phyloP scores from a whole-genome alignment of 1,140 invertebrate genomes.

The Liolophura sinensis region DNA sequence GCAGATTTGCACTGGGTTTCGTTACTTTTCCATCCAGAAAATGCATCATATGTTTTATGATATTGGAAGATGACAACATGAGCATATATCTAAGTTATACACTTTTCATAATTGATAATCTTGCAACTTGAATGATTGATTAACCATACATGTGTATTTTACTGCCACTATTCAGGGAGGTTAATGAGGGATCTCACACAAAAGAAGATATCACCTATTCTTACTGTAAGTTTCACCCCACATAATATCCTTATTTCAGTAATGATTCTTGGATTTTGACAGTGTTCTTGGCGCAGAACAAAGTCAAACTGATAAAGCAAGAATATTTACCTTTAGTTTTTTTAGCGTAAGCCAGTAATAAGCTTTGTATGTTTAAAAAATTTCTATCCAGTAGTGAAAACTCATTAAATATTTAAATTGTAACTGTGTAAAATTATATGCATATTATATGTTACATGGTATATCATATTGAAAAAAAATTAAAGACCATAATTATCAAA shows the following conservation, averaged over 20 bases:
- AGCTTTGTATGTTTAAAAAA: too few relatives aligned
- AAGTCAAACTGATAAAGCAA: too few relatives aligned
- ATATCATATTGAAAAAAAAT: too few relatives aligned
- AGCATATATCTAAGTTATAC: neutral
- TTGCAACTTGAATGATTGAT: neutral
- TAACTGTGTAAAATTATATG: too few relatives aligned
- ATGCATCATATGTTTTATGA: neutral
- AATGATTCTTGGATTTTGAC: too few relatives aligned
- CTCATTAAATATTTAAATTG: too few relatives aligned
- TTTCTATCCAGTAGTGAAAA: too few relatives aligned
- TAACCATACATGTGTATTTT: neutral
- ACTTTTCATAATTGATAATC: constrained; percentile 1
- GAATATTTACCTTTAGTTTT: too few relatives aligned
- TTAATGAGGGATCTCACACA: constrained; percentile 43
- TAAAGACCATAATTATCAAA: neutral
- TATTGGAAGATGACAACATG: neutral
- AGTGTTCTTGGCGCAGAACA: too few relatives aligned
- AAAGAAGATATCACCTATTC: constrained; percentile 44
- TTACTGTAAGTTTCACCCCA: constrained; percentile 34
- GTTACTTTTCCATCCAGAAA: neutral
- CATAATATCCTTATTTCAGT: too few relatives aligned
- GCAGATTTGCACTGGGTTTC: neutral
- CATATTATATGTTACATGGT: too few relatives aligned
- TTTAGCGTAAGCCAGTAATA: too few relatives aligned
- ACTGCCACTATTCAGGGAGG: constrained; percentile 25